Evolutionary conservation across 92 coral and sea anemone genomes (phyloP), one percentile per base, ranked within the genome.

Genomic region (Galaxea fascicularis): DNA sequence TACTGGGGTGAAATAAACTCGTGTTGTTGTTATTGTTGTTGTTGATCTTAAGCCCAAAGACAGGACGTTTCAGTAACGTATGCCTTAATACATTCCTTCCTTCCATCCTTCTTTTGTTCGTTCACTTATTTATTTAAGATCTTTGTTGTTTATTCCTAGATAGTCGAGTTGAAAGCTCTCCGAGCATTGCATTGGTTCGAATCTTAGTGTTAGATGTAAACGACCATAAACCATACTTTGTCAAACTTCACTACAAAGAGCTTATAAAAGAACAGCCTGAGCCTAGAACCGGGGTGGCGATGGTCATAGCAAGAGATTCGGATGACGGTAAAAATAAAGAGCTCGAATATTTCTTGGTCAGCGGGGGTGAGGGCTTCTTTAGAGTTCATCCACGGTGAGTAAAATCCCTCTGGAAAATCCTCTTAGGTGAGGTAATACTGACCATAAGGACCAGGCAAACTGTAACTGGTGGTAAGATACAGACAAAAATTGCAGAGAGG

Each of bases 221-320:
- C 27, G 95, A 94, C 59, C 90, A 94, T 79, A 85, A 88, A 25
- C 98, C 98, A 4, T 44, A 22, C 64, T 94, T 93, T 78, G 11
- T 60, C 28, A 52, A 78, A 26, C 83, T 71, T 49, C 65, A 73
- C 54, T 71, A 73, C 82, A 76, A 92, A 27, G 65, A 88, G 10
- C 69, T 83, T 1, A 51, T 90, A 78, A 12, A 63, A 21, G 72
- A 44, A 24, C 81, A 71, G 67, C 91, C 89, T 56, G 83, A 85
- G 28, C 70, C 71, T 53, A 45, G 80, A 16, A 88, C 92, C 30
- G 66, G 27, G 14, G 78, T 94, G 12, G 79, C 90, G 17, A 79
- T 29, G 20, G 89, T 92, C 26, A 60, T 20, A 29, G 98, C 98
- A 8, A 25, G 47, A 15, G 98, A 94, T 67, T 69, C 35, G 17